phyloP scores from a whole-genome alignment of 1,140 invertebrate genomes.

The Bombus fervidus region DNA sequence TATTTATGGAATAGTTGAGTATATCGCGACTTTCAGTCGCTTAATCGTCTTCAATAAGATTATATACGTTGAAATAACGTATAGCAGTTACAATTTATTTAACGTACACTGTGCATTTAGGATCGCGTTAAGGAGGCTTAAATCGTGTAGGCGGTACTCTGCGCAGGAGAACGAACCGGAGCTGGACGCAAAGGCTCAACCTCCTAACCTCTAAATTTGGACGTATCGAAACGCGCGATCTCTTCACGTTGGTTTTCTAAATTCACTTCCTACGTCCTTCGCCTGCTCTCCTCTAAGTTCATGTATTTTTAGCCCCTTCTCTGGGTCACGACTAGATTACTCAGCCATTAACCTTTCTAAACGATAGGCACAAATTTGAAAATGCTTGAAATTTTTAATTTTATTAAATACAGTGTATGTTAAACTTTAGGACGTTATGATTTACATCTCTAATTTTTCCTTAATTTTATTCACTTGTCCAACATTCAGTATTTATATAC shows the following conservation, averaged over 20 bases:
- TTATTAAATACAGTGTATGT: not conserved
- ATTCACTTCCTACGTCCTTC: slow-evolving; percentile 15
- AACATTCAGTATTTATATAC: not conserved
- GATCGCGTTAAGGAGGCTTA: slow-evolving; percentile 49
- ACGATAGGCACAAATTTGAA: not conserved
- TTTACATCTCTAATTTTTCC: no score
- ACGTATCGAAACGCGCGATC: slow-evolving; percentile 51
- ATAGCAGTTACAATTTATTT: slow-evolving; percentile 32
- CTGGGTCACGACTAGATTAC: not conserved
- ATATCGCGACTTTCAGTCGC: not conserved
- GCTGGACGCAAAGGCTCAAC: slow-evolving; percentile 31
- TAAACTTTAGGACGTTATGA: not conserved
- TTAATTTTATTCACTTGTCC: not conserved
- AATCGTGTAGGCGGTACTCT: slow-evolving; percentile 57
- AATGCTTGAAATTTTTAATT: not conserved
- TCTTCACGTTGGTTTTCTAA: slow-evolving; percentile 55
- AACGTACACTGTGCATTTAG: not conserved
- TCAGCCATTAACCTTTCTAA: not conserved
- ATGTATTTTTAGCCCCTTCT: slow-evolving; percentile 35
- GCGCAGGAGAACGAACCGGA: slow-evolving; percentile 35
- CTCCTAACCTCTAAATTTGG: slow-evolving; percentile 66
- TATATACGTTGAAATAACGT: not conserved
- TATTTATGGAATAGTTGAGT: not conserved
- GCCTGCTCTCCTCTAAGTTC: not conserved
- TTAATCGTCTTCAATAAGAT: not conserved